Base-by-base conservation (phyloP, 2,797 vertebrate species). In the Chiloscyllium punctatum region DNA sequence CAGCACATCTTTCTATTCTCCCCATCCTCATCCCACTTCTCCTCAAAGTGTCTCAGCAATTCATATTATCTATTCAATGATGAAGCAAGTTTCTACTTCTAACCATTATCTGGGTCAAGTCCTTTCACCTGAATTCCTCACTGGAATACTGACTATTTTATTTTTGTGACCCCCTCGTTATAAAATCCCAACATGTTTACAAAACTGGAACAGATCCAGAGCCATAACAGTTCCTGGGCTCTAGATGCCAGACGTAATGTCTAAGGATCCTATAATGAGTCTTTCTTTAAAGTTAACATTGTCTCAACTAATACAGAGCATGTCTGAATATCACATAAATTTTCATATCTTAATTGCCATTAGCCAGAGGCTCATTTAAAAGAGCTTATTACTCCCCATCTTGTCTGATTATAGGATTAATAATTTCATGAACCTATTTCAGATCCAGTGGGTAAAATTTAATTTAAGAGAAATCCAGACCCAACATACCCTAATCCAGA, bases 281-380 rank as follows among this genome's bases (percentile, higher is more conserved):
- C 42, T 68, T 69, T 21, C 62, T 92, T 69, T 37, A 92, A 23
- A 92, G 37, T 66, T 68, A 68, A 84, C 68, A 92, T 92, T 69
- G 23, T 37, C n/a, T 62, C 3, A 53, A 25, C 9, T 21, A 92
- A 92, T 42, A 92, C 23, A 68, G 62, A 92, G 66, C 13, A 42
- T 69, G 33, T 68, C 69, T 23, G 21, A 30, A 15, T 21, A 53
- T 18, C 30, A 77, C 69, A 27, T 30, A 77, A 53, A 23, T 16
- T 53, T 95, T 95, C 77, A 77, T 27, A 72, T n/a, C 48, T 74
- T 95, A 95, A 95, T 42, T 66, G 62, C n/a, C 62, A 23, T n/a
- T 37, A 69, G n/a, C n/a, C 62, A n/a, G 37, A 69, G 90, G 62
- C 18, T 69, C 90, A 21, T 9, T 42, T 9, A 92, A 66, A 42